A percentile compares a stretch with the other conserved stretches of the same genome.
These are phyloP conservation scores for Galagoides demidoff DNA, from an alignment of 2,797 vertebrate genomes.

Conservation along the genomic window DNA sequence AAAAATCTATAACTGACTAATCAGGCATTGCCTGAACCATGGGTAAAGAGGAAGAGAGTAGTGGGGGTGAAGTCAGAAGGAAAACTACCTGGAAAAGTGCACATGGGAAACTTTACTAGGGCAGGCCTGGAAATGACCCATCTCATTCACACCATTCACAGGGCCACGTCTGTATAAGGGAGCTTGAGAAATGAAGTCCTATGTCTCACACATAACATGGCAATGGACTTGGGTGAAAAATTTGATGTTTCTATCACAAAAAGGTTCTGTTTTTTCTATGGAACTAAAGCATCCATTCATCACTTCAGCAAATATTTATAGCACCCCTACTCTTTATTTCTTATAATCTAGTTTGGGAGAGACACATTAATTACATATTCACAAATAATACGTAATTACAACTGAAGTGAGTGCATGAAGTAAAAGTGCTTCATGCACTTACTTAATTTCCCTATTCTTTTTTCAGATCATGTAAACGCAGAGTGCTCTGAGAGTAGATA, in stretches of 20 bases:
- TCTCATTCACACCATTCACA: background rate
- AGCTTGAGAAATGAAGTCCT: background rate
- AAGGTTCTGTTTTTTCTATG: constrained; percentile 49
- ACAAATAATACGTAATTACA: constrained; percentile 33
- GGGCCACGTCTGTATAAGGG: background rate
- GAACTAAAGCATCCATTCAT: background rate
- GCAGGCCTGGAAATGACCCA: background rate
- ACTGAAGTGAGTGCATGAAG: background rate
- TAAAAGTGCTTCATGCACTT: background rate
- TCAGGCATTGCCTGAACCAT: background rate
- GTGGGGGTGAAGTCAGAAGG: background rate
- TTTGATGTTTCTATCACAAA: background rate
- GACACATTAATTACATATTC: background rate
- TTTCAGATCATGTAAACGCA: background rate
- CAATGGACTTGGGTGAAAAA: background rate
- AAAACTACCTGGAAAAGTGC: background rate
- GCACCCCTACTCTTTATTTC: background rate
- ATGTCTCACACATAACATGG: background rate
- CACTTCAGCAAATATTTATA: constrained; percentile 44
- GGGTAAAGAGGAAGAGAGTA: background rate
- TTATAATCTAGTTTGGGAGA: background rate
- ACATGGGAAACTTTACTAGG: background rate
- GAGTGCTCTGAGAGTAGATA: background rate
- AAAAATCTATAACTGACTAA: background rate
- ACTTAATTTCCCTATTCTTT: too few relatives aligned